phyloP scores from a whole-genome alignment of 2,113 vertebrate species.

The Hippocampus barbouri region DNA sequence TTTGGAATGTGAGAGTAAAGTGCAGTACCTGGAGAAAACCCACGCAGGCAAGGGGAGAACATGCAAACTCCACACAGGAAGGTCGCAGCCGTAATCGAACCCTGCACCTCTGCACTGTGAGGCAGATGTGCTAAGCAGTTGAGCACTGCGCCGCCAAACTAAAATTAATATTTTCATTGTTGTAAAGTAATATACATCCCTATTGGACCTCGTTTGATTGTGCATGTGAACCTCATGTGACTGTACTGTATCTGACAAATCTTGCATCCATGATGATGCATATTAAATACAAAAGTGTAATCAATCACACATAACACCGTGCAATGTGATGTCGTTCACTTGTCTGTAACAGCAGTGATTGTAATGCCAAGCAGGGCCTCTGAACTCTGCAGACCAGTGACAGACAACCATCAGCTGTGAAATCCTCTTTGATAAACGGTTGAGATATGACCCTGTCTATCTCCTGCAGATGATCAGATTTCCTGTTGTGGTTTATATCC shows the following conservation, averaged over 20 bases:
- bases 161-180: too few relatives aligned
- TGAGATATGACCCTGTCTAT: constrained; percentile 75
- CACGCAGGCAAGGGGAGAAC: too few relatives aligned
- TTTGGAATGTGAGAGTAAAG: too few relatives aligned
- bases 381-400: constrained; percentile 58
- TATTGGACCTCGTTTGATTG: neutral
- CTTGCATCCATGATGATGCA: neutral
- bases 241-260: neutral
- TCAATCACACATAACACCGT: constrained; percentile 3
- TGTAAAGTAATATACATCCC: too few relatives aligned
- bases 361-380: constrained; percentile 54
- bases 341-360: constrained; percentile 59
- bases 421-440: constrained; percentile 72
- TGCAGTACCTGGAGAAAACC: too few relatives aligned
- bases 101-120: too few relatives aligned
- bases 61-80: too few relatives aligned
- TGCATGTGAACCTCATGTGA: neutral
- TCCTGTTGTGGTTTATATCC: constrained; percentile 63
- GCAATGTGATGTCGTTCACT: constrained; percentile 56
- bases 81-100: too few relatives aligned
- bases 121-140: too few relatives aligned
- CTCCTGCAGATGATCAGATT: constrained; percentile 74
- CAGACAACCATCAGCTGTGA: constrained; percentile 70
- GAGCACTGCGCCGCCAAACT: too few relatives aligned
- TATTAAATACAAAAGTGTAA: neutral